These are phyloP conservation scores for Sebastes kiyomatsui DNA, from an alignment of 2,797 vertebrate species.

Conservation along the genomic window DNA sequence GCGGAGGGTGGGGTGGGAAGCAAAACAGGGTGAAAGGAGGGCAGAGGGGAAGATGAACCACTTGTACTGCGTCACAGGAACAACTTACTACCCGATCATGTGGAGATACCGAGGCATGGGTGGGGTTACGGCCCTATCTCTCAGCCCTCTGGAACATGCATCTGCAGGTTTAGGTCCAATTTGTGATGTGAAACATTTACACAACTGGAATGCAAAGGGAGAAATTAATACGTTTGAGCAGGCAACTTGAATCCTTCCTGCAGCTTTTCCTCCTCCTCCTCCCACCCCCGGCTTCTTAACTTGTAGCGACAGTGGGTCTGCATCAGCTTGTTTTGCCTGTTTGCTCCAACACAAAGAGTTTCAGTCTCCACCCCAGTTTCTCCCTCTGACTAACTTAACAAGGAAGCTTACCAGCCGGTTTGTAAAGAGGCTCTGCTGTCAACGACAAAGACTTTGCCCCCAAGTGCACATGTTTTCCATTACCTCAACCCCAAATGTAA, in stretches of 20 bases:
- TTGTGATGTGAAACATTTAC: neutral
- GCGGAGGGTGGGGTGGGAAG: slow-evolving; percentile 52
- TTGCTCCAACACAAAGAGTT: slow-evolving; percentile 43
- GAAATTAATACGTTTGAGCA: neutral
- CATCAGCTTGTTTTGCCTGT: slow-evolving; percentile 62
- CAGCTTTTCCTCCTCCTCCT: neutral
- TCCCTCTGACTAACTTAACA: slow-evolving; percentile 14
- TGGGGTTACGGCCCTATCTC: slow-evolving; percentile 4
- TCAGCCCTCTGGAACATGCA: neutral
- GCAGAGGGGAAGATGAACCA: slow-evolving; percentile 8
- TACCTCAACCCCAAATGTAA: slow-evolving; percentile 16
- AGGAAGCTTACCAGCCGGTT: neutral
- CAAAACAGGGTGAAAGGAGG: slow-evolving; percentile 4
- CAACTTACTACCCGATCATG: slow-evolving; percentile 38
- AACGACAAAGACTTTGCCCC: slow-evolving; percentile 10
- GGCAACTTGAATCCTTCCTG: neutral
- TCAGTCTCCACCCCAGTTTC: slow-evolving; percentile 57
- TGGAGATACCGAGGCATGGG: slow-evolving; percentile 11
- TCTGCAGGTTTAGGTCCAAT: neutral
- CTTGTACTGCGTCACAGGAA: slow-evolving; percentile 13
- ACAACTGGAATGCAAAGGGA: neutral
- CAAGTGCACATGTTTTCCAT: slow-evolving; percentile 16
- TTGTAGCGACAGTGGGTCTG: slow-evolving; percentile 17
- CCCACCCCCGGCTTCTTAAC: neutral
- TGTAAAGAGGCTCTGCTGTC: neutral